A percentile compares a stretch with the other conserved stretches of the same genome.
These are phyloP conservation scores for Meloidogyne chitwoodi DNA, from an alignment of 1,140 invertebrate genomes.

Conservation along the genomic window DNA sequence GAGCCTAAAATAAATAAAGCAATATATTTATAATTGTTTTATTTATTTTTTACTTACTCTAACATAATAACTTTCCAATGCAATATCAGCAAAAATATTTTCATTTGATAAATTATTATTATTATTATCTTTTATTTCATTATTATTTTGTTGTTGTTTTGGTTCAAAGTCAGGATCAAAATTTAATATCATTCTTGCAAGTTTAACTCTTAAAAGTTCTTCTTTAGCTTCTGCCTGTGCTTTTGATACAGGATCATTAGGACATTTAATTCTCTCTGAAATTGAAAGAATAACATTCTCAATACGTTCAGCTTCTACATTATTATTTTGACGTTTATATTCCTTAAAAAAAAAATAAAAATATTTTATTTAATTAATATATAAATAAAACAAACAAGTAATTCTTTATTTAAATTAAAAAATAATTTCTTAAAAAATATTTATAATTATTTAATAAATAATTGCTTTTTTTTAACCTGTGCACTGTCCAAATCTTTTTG, in stretches of 20 bases:
- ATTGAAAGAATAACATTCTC: conserved; percentile 27
- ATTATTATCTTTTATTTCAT: conserved; percentile 12
- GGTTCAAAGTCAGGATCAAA: conserved; percentile 27
- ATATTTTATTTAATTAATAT: no score
- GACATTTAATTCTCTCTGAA: conserved; percentile 2
- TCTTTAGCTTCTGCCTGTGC: conserved; percentile 55
- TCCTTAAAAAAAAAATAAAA: neutral
- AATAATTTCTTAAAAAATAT: no score
- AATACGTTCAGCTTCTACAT: conserved; percentile 21
- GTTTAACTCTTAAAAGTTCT: conserved; percentile 48
- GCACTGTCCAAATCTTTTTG: neutral
- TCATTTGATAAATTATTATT: neutral
- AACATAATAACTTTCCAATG: neutral
- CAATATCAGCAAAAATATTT: neutral
- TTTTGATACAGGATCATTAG: conserved; percentile 40
- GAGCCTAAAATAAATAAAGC: conserved; percentile 11
- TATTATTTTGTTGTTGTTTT: neutral
- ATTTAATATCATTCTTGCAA: conserved; percentile 56
- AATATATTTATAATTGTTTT: no score
- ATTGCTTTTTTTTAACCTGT: neutral
- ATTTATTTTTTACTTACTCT: neutral
- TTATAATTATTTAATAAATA: neutral
- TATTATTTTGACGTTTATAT: conserved; percentile 1
- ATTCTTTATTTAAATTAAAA: neutral
- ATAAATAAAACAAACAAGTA: neutral